Evolutionary conservation across 2,797 vertebrate species (phyloP).

Genomic region (Macropodus opercularis): DNA sequence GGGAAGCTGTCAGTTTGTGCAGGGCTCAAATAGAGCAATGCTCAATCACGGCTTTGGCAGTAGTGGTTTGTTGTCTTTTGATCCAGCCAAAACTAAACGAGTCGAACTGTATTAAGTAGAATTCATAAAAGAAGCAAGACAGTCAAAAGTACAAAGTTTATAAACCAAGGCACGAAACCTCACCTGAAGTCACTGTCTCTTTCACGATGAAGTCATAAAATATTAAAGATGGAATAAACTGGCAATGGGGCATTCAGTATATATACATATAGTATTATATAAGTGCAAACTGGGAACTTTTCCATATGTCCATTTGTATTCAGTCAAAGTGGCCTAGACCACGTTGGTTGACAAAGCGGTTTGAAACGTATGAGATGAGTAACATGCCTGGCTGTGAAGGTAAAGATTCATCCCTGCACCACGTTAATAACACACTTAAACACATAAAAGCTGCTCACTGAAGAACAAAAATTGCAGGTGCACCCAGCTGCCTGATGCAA

Average conservation of each 20-base stretch:
- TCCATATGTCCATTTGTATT: no score
- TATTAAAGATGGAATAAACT: conserved; percentile 1
- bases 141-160: no score
- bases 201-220: conserved; percentile 12
- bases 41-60: conserved; percentile 43
- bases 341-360: conserved; percentile 46
- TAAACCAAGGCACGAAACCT: conserved; percentile 1
- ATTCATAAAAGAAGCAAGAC: conserved; percentile 22
- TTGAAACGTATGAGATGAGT: conserved; percentile 52
- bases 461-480: conserved; percentile 43
- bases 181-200: conserved; percentile 12
- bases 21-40: conserved; percentile 31
- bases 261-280: no score
- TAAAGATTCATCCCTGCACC: conserved; percentile 53
- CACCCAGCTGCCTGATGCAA: conserved; percentile 4
- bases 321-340: no score
- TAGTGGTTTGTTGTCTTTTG: conserved; percentile 14
- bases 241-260: neutral
- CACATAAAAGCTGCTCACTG: conserved; percentile 24
- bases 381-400: conserved; percentile 46
- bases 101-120: conserved; percentile 25
- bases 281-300: neutral
- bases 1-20: conserved; percentile 21
- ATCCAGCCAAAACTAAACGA: conserved; percentile 29
- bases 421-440: conserved; percentile 42